A percentile compares a stretch with the other conserved stretches of the same genome.
These are phyloP conservation scores for Ceyx erithaca DNA, from an alignment of 2,797 vertebrate genomes.

Conservation along the genomic window DNA sequence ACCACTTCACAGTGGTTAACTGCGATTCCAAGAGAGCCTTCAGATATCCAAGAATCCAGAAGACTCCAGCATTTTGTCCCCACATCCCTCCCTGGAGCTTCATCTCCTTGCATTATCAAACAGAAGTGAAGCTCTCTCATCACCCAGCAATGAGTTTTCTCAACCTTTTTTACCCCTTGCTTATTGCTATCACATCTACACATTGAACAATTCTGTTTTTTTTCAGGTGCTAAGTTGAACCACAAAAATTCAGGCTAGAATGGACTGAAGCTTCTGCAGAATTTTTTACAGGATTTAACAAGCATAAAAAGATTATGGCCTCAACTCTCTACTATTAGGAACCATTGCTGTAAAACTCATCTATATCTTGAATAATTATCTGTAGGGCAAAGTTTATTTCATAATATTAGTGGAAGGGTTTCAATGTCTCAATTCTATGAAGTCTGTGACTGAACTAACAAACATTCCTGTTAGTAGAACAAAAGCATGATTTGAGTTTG, in stretches of 20 bases:
- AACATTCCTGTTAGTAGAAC: background rate
- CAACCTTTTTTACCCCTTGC: background rate
- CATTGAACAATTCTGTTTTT: background rate
- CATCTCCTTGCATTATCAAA: background rate
- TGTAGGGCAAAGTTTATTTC: background rate
- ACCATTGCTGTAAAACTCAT: background rate
- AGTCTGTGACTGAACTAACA: background rate
- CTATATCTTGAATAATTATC: background rate
- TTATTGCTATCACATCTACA: background rate
- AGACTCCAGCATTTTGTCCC: background rate
- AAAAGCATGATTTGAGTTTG: background rate
- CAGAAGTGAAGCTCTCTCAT: background rate
- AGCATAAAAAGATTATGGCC: background rate
- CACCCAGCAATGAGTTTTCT: background rate
- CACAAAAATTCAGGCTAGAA: background rate
- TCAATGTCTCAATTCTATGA: background rate
- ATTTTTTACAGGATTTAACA: background rate
- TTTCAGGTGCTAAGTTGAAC: background rate
- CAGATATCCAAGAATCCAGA: background rate
- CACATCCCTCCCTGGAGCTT: background rate
- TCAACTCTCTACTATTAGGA: background rate
- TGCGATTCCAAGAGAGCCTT: background rate
- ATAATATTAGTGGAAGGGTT: fast-evolving
- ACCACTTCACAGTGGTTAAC: background rate
- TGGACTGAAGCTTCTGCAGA: background rate